phyloP scores from a whole-genome alignment of 2,113 vertebrate genomes.

The Anser cygnoides region DNA sequence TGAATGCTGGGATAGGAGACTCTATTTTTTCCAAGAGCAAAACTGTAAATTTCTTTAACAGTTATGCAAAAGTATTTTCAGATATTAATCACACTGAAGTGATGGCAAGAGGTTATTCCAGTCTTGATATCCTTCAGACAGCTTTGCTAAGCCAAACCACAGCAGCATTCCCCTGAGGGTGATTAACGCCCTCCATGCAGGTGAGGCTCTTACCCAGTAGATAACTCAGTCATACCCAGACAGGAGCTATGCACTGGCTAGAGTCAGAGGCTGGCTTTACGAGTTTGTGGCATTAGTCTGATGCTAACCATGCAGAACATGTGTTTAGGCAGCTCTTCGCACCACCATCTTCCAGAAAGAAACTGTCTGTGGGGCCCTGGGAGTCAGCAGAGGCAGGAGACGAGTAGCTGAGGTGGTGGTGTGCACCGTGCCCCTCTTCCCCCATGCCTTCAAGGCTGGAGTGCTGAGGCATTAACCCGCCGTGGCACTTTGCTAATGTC shows the following conservation, averaged over 20 bases:
- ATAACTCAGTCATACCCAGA: neutral
- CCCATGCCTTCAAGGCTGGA: neutral
- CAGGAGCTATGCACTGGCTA: too few relatives aligned
- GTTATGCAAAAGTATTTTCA: neutral
- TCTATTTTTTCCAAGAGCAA: neutral
- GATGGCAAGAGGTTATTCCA: neutral
- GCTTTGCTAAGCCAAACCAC: neutral
- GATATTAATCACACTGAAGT: neutral
- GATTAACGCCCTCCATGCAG: neutral
- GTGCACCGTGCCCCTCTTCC: neutral
- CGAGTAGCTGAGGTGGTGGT: accelerated
- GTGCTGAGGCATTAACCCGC: neutral
- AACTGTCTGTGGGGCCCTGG: neutral
- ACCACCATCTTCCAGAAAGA: neutral
- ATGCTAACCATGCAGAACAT: neutral
- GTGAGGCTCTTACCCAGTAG: neutral
- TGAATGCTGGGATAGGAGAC: neutral
- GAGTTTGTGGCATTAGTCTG: neutral
- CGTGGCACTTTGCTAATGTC: neutral
- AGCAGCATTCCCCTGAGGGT: neutral
- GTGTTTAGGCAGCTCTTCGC: neutral
- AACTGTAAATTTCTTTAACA: neutral
- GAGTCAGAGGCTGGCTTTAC: neutral
- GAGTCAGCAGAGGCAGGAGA: neutral
- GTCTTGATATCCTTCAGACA: neutral